Percentiles rank a stretch among this genome's conserved stretches.
Evolutionary conservation across 2,888 invertebrate genomes (phyloP).

Genomic region (Omphaloscelis lunosa): DNA sequence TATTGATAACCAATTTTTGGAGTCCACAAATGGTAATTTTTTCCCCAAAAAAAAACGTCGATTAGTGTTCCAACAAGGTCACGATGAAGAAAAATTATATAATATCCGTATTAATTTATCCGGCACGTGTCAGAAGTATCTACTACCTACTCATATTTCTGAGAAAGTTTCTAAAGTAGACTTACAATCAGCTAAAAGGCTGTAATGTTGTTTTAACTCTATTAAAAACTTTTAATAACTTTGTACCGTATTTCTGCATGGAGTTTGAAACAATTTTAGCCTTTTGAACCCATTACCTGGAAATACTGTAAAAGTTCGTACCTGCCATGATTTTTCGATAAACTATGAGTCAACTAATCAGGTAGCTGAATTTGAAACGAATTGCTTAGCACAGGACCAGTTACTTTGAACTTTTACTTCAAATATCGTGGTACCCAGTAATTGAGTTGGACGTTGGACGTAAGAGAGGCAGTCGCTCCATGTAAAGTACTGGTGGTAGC

Average conservation of each 20-base stretch:
- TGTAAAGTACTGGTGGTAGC: background rate
- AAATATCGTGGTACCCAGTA: background rate
- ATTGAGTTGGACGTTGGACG: background rate
- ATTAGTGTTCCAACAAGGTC: too few species aligned
- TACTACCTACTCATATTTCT: background rate
- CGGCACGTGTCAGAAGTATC: background rate
- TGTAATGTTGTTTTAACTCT: slow-evolving; percentile 10
- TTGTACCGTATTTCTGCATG: slow-evolving; percentile 25
- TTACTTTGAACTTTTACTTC: background rate
- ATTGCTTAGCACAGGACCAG: background rate
- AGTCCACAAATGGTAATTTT: too few species aligned
- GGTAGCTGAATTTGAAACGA: background rate
- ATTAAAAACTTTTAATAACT: slow-evolving; percentile 50
- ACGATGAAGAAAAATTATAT: too few species aligned
- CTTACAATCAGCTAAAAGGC: slow-evolving; percentile 14
- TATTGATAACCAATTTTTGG: too few species aligned
- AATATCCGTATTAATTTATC: background rate
- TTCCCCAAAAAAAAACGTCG: too few species aligned
- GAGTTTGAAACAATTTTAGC: slow-evolving; percentile 22
- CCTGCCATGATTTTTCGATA: background rate
- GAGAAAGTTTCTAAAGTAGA: slow-evolving; percentile 13
- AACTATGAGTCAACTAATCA: background rate
- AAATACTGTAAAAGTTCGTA: background rate
- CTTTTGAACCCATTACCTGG: slow-evolving; percentile 5
- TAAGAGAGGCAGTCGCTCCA: background rate